phyloP scores from a whole-genome alignment of 2,113 vertebrate genomes.

The Raja brachyura region DNA sequence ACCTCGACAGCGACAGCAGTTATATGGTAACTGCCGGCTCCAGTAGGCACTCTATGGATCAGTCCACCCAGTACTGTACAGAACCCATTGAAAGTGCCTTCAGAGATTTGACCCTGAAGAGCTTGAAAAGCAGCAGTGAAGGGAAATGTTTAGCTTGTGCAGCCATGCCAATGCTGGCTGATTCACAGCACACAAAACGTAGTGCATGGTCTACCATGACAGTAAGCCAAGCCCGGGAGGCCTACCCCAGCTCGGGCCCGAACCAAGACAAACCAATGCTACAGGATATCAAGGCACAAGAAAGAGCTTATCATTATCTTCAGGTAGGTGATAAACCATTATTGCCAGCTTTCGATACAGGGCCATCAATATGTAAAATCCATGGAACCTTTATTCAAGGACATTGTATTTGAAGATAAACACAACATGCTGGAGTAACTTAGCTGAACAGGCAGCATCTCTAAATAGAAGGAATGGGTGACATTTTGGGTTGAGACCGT shows the following conservation, averaged over 20 bases:
- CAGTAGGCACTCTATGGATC: slow-evolving; percentile 56
- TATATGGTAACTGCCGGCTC: slow-evolving; percentile 64
- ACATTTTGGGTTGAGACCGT: no score
- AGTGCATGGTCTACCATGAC: slow-evolving; percentile 98
- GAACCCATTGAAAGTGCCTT: slow-evolving; percentile 90
- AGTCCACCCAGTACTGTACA: slow-evolving; percentile 67
- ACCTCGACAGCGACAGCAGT: slow-evolving; percentile 96
- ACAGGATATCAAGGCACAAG: slow-evolving; percentile 82
- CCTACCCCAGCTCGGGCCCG: slow-evolving; percentile 68
- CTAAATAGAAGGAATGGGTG: no score
- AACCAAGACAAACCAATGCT: slow-evolving; percentile 82
- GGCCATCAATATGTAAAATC: background rate
- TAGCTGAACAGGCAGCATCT: no score
- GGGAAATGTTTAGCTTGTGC: slow-evolving; percentile 90
- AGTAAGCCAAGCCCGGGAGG: slow-evolving; percentile 92
- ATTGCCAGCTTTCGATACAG: background rate
- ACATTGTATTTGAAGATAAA: background rate
- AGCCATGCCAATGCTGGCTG: slow-evolving; percentile 77
- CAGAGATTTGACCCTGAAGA: slow-evolving; percentile 91
- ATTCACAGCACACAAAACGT: slow-evolving; percentile 83
- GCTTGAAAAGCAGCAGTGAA: slow-evolving; percentile 69
- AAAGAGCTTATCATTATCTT: slow-evolving; percentile 87
- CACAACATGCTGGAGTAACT: no score
- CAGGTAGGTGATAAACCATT: slow-evolving; percentile 66
- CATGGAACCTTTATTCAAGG: background rate